These are phyloP conservation scores for Stegophylla sp. DNA, from an alignment of 2,888 invertebrate species.

Conservation along the genomic window DNA sequence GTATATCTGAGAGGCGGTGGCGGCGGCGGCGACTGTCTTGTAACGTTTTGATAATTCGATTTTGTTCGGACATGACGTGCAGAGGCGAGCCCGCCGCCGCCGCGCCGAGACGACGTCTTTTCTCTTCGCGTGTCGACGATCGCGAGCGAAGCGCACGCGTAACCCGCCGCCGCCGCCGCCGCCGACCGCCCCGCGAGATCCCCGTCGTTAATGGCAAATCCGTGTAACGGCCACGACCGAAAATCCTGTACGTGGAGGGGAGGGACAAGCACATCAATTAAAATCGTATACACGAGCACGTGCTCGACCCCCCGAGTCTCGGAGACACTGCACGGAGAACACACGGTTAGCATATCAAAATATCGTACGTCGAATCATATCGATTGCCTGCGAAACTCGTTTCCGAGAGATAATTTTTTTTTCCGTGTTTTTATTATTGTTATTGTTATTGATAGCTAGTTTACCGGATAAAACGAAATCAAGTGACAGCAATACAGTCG, in stretches of 20 bases:
- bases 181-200: background rate
- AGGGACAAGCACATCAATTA: conserved; percentile 29
- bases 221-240: conserved; percentile 39
- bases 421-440: too few species aligned
- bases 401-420: too few species aligned
- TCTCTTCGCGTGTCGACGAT: background rate
- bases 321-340: too few species aligned
- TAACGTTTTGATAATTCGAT: conserved; percentile 52
- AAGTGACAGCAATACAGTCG: too few species aligned
- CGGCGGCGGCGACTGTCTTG: conserved; percentile 6
- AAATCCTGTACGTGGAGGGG: conserved; percentile 14
- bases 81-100: background rate
- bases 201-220: conserved; percentile 52
- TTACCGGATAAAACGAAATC: too few species aligned
- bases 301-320: background rate
- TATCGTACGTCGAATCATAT: too few species aligned
- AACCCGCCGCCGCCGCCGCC: background rate
- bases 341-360: too few species aligned
- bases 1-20: background rate
- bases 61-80: background rate
- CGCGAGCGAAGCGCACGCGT: background rate
- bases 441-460: too few species aligned
- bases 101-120: conserved; percentile 13
- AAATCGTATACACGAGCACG: background rate
- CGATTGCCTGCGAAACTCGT: too few species aligned